Evolutionary conservation across 1,140 invertebrate genomes (phyloP), one percentile per base, ranked within the genome.

Genomic region (Drosophila subobscura): DNA sequence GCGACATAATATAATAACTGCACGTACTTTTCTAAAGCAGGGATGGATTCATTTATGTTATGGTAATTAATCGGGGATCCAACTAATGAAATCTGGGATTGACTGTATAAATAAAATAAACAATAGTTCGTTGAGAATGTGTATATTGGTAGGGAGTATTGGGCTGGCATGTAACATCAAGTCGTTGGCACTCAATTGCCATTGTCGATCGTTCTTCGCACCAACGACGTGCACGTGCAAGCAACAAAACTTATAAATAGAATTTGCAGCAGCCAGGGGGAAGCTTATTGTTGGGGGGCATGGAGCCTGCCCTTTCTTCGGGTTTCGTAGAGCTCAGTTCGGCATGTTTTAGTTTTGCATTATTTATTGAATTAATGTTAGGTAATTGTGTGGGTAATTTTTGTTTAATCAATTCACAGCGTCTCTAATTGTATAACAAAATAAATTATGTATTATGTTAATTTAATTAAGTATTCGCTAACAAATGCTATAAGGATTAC

Each of bases 51-150:
- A 88, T 76, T 85, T 83, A 66, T 83, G 64, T 86, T 77, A 88
- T 76, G 63, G 72, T 76, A 76, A 89, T 77, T 78, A 88, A 76
- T 88, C 58, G 67, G 78, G 83, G 71, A 78, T 88, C 83, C 83
- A 88, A 80, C 88, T 88, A 88, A 88, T 83, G 78, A 88, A 88
- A 88, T 88, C 83, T 81, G 83, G 83, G 83, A 66, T 88, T 88
- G 77, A 88, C 83, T 88, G 83, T 88, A 72, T 88, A 79, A 81
- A 66, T 20, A 79, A 60, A 84, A 81, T 37, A 37, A 77, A 88
- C 50, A 76, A 88, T 70, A 83, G 47, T 70, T 83, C 61, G 72
- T 78, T 75, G 59, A 66, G 63, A 53, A 50, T 58, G 72, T 49
- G 51, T 65, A 59, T 42, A 64, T 63, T 45, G 57, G 54, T 57